Base-by-base conservation (phyloP, 2,888 invertebrate genomes). In the Pandemis heparana region DNA sequence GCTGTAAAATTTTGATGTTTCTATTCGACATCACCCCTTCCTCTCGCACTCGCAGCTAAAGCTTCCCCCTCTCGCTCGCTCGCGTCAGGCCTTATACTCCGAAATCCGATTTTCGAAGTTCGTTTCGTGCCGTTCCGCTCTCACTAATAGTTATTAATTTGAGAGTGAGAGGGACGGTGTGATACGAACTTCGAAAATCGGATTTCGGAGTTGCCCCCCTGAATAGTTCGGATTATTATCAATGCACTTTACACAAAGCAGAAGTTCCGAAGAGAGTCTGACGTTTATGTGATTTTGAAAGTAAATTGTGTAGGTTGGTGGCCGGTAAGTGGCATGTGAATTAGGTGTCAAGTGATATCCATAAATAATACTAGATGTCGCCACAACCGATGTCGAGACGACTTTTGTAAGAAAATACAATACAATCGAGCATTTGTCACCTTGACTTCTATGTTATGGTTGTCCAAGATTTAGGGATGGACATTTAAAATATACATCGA, bases 1-100 rank as follows among this genome's bases (percentile, higher is more conserved):
- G 93, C 89, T 93, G 93, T 94, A 93, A 94, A 94, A 92, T 92
- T 94, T 94, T 94, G 92, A 94, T 94, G 94, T 94, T 92, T 93
- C 93, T 92, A 93, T 94, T 92, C 92, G 91, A 86, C 80, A 82
- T 82, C 80, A n/a, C 53, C 81, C 76, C 46, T 89, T 87, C 77
- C 80, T 8, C 74, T 89, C 84, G 1, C 79, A 74, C 87, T 1
- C 39, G 5, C 14, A 0, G 0, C 8, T 6, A 70, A n/a, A 8
- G 32, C 82, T 85, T 78, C 43, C 41, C 77, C 77, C 14, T 90
- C 88, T 65, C 86, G 1, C 76, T 89, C 84, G 7, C 78, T 43
- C 86, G 75, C 80, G 86, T 84, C 87, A 90, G 91, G n/a, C n/a
- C n/a, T n/a, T n/a, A n/a, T n/a, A n/a, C n/a, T n/a, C n/a, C n/a